Conservation (phyloP, 2,113 vertebrate genomes). For the Orycteropus afer region DNA sequence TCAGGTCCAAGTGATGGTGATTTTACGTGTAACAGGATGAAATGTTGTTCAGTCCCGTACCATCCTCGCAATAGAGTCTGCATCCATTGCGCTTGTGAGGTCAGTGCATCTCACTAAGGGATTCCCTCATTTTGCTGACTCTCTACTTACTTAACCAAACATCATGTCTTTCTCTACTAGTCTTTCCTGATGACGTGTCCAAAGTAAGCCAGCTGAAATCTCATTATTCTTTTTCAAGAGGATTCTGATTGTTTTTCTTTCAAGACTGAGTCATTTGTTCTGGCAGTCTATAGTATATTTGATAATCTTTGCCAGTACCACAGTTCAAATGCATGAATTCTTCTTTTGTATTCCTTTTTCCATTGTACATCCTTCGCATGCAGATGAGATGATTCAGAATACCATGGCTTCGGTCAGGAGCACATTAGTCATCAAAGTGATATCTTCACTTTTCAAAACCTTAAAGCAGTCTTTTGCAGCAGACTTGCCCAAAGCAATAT, state of each 20-base stretch:
- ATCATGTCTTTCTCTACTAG: neutral
- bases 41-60: neutral
- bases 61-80: too few relatives aligned
- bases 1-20: neutral
- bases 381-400: neutral
- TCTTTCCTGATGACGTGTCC: neutral
- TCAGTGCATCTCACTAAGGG: neutral
- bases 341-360: neutral
- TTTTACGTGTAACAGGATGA: neutral
- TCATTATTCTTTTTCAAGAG: neutral
- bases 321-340: neutral
- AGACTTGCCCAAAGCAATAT: too few relatives aligned
- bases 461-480: too few relatives aligned
- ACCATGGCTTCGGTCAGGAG: too few relatives aligned
- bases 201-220: neutral
- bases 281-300: neutral
- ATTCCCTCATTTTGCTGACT: neutral
- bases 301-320: neutral
- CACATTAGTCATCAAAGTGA: too few relatives aligned
- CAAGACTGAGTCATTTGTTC: neutral
- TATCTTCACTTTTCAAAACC: too few relatives aligned
- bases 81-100: neutral
- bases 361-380: neutral
- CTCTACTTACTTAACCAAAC: neutral
- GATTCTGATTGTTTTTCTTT: neutral